Evolutionary conservation across 2,888 invertebrate species (phyloP), one percentile per base, ranked within the genome.

Genomic region (Penaeus monodon): DNA sequence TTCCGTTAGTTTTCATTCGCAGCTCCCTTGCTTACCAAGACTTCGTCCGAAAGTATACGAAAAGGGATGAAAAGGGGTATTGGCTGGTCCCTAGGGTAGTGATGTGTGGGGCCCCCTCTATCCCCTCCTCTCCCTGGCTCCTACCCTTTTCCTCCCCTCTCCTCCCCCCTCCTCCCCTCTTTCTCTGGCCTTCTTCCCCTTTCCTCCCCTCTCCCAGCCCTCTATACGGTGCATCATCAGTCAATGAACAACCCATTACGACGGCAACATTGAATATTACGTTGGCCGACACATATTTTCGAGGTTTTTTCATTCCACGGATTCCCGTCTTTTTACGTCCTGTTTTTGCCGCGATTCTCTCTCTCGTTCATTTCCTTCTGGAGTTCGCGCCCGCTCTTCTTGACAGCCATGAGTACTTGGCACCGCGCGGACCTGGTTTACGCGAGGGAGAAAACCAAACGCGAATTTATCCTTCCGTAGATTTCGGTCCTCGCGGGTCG

Each of bases 161-260:
- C 73, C 14, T 38, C 73, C 73, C 73, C 22, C 1, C 38, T 38
- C 29, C 8, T 27, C 33, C 29, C 20, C 17, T 38, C 73, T 22
- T 27, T 27, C 73, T 38, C 27, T 38, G n/a, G 6, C 38, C 73
- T n/a, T 7, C 73, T 38, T 38, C 73, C 20, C 73, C 20, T 17
- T 20, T 33, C 29, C 33, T 29, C 33, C 17, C 73, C 73, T 22
- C 38, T 73, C 73, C 27, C 73, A 22, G 33, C 14, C 38, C 73
- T n/a, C 29, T 73, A 73, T 27, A 73, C 73, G 73, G 73, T 73
- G 73, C 38, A 73, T 73, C 73, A 73, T 73, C 73, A 73, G 33
- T 73, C 73, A 73, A 73, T 73, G 73, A 73, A 73, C 33, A 73
- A 73, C 29, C 73, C 73, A 73, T 73, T 73, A 73, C 20, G 73